Evolutionary conservation across 2,888 invertebrate species (phyloP).

Genomic region (Leptopilina drosophilae): DNA sequence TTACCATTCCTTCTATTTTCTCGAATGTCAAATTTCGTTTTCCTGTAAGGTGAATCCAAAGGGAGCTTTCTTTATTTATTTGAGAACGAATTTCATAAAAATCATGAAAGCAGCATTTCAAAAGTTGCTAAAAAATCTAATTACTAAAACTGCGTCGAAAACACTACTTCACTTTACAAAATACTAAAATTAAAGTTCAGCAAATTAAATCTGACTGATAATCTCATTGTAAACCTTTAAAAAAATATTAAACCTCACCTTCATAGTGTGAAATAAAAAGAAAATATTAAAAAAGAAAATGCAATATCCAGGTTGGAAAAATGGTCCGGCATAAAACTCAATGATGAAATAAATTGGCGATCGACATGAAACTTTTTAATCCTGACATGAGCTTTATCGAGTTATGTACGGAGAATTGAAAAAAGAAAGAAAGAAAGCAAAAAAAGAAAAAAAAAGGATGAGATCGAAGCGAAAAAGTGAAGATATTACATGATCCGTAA

Average conservation of each 20-base stretch:
- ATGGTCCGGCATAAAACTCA: conserved; percentile 9
- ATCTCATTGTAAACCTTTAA: not conserved
- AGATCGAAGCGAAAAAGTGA: conserved; percentile 28
- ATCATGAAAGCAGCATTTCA: too few relatives aligned
- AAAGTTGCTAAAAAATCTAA: too few relatives aligned
- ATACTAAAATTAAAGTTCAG: not conserved
- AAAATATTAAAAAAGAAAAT: conserved; percentile 14
- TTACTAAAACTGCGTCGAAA: too few relatives aligned
- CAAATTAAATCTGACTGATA: not conserved
- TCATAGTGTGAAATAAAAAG: conserved; percentile 37
- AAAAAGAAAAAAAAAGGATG: not conserved
- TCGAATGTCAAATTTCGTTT: conserved; percentile 28
- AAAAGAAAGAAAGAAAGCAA: not conserved
- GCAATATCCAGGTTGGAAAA: conserved; percentile 29
- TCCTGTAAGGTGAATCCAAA: conserved; percentile 24
- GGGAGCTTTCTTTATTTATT: too few relatives aligned
- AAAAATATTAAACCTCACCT: too few relatives aligned
- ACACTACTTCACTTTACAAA: not conserved
- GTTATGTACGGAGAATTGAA: not conserved
- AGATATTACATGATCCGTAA: conserved; percentile 1
- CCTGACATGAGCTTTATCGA: conserved; percentile 28
- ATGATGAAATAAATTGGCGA: conserved; percentile 13
- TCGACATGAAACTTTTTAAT: conserved; percentile 26
- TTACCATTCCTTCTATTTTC: not conserved
- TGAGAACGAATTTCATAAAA: too few relatives aligned